Base-by-base conservation (phyloP, 2,113 vertebrate genomes). In the Bagarius yarrelli region DNA sequence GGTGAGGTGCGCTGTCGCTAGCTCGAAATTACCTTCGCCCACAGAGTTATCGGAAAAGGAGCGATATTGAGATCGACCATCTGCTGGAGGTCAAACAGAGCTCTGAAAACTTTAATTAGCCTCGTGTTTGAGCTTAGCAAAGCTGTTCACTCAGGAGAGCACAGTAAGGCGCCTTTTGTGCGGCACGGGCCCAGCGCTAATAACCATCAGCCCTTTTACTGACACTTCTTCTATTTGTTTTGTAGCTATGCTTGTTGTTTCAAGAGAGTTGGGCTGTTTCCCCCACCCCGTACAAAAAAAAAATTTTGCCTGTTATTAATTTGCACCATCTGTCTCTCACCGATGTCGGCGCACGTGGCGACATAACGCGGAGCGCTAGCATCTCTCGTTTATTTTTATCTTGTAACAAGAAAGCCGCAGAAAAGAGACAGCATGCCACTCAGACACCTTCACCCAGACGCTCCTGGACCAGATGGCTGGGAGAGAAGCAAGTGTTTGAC, bases 301-400 rank as follows among this genome's bases (percentile, higher is more conserved):
- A n/a, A n/a, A n/a, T n/a, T n/a, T 88, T 89, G 84, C 83, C 87
- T 83, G 79, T 86, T 89, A 90, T 91, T 91, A 89, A 88, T 89
- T 88, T 81, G 83, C 84, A 86, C 93, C 91, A 92, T 93, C 91
- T 93, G 92, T 88, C 91, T 91, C 86, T 83, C 88, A 83, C 88
- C 81, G 23, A 87, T 90, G 89, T 92, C 88, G 89, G 86, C 89
- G 82, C 83, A 15, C 30, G 87, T 71, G 57, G 85, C 88, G 91
- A 90, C 91, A 89, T 88, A 87, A 92, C 85, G 88, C 87, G 87
- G 87, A 87, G 87, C 88, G 90, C 88, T 88, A 90, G 89, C 86
- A 86, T 88, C 89, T 91, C 66, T 90, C 86, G 88, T 91, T 91
- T 94, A 93, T 93, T 93, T 94, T 93, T 93, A 91, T 87, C 87